These are phyloP conservation scores for Diadema setosum DNA, from an alignment of 35 echinoderm and acorn worm genomes.

Conservation along the genomic window DNA sequence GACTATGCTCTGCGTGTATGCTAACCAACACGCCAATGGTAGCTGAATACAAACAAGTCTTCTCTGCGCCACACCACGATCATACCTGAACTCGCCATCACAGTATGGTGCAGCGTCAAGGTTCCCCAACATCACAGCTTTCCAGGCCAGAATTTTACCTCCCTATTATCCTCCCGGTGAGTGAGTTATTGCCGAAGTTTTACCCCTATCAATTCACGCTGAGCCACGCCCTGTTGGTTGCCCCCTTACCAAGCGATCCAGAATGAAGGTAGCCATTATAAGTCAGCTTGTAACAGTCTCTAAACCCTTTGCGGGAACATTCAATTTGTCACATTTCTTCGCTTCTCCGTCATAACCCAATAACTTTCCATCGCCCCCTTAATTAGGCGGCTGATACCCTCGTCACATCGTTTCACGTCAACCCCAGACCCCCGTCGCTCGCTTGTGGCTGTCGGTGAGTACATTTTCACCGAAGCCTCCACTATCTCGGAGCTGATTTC, in stretches of 20 bases:
- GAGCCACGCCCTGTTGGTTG: not conserved
- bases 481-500: too few relatives aligned
- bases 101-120: not conserved
- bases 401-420: conserved; percentile 20
- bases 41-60: not conserved
- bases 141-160: not conserved
- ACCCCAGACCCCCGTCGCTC: not conserved
- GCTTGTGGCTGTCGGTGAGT: not conserved
- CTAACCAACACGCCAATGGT: not conserved
- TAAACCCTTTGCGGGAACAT: not conserved
- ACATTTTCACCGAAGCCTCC: too few relatives aligned
- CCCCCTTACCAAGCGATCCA: not conserved
- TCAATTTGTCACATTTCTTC: conserved; percentile 24
- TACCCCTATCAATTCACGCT: not conserved
- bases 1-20: not conserved
- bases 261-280: not conserved
- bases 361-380: conserved; percentile 2
- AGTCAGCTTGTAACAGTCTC: conserved; percentile 17
- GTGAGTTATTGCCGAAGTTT: conserved; percentile 19
- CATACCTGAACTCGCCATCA: not conserved
- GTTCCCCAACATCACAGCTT: not conserved
- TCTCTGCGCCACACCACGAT: not conserved
- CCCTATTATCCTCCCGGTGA: conserved; percentile 4
- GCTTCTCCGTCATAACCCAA: not conserved
- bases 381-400: not conserved